Evolutionary conservation across 2,113 vertebrate genomes (phyloP), one percentile per base, ranked within the genome.

Genomic region (Emydura subglobosa): DNA sequence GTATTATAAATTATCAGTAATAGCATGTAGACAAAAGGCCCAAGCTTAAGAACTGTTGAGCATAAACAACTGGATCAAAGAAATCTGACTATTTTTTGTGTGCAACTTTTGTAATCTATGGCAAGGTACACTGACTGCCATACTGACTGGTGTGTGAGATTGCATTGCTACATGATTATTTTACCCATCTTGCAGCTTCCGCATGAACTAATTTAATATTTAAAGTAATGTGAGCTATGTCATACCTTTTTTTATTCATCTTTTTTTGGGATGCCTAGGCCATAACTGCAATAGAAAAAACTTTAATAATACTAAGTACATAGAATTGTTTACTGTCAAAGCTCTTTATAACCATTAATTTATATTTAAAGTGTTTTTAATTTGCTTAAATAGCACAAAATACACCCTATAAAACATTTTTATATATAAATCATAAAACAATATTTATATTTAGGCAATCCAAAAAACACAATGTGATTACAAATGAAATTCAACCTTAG

Each of bases 381-480:
- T 24, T 22, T 91, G 51, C 21, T 92, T 91, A 27, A 78, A 44
- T 82, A 34, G 34, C 25, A 19, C 13, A 29, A 65, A 95, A 65
- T 57, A 49, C 29, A 54, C 47, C 25, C 53, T 84, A n/a, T 19
- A 34, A 84, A 27, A 34, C 7, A 0, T 49, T 44, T 0, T 0
- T 42, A 8, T 59, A 0, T 86, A 82, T 25, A n/a, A 27, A 7
- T 68, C 21, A 1, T 3, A 31, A 90, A 4, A 0, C 1, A 7
- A 10, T 59, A 0, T 81, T 87, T 87, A 47, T 90, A 55, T 22
- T 89, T 86, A 4, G 54, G 29, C 2, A 1, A 10, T 3, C n/a
- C 27, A 50, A 55, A 86, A 74, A n/a, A 5, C 11, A 7, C 53
- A 83, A 14, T 3, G 44, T 11, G 51, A 42, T 91, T 74, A 16